Conservation (phyloP, 2,113 vertebrate species). For the Mirounga angustirostris region DNA sequence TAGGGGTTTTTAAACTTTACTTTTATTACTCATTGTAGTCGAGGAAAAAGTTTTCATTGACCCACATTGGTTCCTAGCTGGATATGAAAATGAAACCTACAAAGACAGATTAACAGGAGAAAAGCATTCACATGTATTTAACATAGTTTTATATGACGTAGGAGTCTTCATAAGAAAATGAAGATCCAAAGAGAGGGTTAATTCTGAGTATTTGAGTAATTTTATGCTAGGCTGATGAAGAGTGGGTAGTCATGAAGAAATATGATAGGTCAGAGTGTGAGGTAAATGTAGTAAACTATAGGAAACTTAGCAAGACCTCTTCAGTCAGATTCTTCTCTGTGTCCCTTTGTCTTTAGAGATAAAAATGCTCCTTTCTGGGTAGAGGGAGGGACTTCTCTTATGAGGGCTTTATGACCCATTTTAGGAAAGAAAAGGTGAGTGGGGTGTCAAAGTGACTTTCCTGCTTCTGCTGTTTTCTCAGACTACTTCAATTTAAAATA, state of each 20-base stretch:
- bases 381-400: neutral
- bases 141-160: neutral
- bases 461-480: neutral
- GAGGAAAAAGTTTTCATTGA: neutral
- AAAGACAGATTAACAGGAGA: constrained; percentile 5
- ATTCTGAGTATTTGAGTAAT: neutral
- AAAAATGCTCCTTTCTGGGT: neutral
- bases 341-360: neutral
- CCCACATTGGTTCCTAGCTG: neutral
- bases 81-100: neutral
- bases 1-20: neutral
- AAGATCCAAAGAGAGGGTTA: neutral
- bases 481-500: neutral
- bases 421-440: neutral
- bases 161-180: neutral
- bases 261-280: neutral
- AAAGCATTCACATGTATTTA: neutral
- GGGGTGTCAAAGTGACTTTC: neutral
- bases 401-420: neutral
- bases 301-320: neutral
- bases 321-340: neutral
- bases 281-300: neutral
- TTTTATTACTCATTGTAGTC: neutral
- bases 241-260: neutral
- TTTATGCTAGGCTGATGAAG: neutral